Base-by-base conservation (phyloP, 2,888 invertebrate species). In the Lasius fuliginosus region DNA sequence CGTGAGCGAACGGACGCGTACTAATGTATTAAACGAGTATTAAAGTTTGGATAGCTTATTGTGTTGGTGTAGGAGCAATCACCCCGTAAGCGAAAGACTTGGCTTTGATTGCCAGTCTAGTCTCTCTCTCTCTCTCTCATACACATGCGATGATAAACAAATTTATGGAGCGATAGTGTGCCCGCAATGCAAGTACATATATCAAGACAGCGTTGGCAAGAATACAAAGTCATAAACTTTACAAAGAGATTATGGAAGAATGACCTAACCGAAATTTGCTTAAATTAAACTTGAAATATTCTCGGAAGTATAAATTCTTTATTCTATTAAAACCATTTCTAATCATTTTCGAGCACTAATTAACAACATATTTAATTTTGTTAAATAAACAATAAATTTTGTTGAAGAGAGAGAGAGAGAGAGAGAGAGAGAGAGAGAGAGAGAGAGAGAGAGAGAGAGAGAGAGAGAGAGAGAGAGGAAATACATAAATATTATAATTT, bases 101-200 rank as follows among this genome's bases (percentile, higher is more conserved):
- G 40, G 40, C 23, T 40, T 58, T 18, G 18, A 5, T 30, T 56
- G 15, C 27, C 8, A 18, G 23, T 69, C 33, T 49, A 58, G 40
- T 40, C 58, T 18, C 27, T 30, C 27, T 6, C 58, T 27, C 33
- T 53, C 73, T 73, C 6, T 56, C 11, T 73, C 40, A 40, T 73
- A 40, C 27, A 40, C 15, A 8, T 53, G n/a, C 27, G 11, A 58
- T 18, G 27, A 58, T 73, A 73, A 62, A 75, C 46, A 64, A 64
- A 75, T 75, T 76, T 76, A 76, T 65, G 75, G 46, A 76, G 23
- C 64, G 30, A 40, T 73, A 40, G 5, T 30, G 60, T 30, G 42
- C 5, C 15, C 15, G 15, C 33, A 2, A 5, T 15, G 15, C 4
- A 18, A 64, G 46, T 42, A 33, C 64, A n/a, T 46, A 33, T 75